Evolutionary conservation across 1,140 invertebrate species (phyloP), one percentile per base, ranked within the genome.

Genomic region (Bombus consobrinus): DNA sequence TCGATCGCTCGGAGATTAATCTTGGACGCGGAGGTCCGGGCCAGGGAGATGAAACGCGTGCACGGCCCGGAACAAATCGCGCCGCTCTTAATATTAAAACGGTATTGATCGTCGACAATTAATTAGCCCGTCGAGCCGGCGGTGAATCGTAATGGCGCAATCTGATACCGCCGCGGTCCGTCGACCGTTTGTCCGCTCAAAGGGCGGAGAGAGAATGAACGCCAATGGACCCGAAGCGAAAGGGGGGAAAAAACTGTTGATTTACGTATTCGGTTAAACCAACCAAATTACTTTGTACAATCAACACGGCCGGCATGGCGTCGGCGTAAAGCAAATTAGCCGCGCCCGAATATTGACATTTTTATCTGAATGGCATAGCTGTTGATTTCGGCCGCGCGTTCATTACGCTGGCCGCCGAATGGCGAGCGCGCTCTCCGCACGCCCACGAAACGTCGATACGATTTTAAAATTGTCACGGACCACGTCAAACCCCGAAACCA

Each of bases 221-320:
- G 64, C 32, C 64, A 18, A 32, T 66, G 34, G 15, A 34, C 37
- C 6, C 18, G 66, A 10, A 37, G n/a, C 8, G 66, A 25, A 34
- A 34, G 66, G 18, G 32, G n/a, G 12, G 9, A 47, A 69, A 69
- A 71, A 80, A 90, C 87, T 90, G 89, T 90, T 90, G 89, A 90
- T 90, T 90, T 88, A 88, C 89, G 80, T 72, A 89, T 81, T 62
- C 89, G 87, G 89, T 90, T 88, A 90, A 90, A 90, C 89, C 89
- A 90, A 90, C 89, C 83, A 81, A 90, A 90, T 90, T 90, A 90
- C 89, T 90, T 90, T 90, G 89, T 90, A 90, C 89, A 90, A 90
- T 90, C 89, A 90, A 90, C 89, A 90, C 80, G 47, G 25, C 15
- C 59, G 75, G 83, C 73, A 22, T 32, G 25, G 75, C 75, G 83